These are phyloP conservation scores for Mustela nigripes DNA, from an alignment of 2,113 vertebrate genomes.

Conservation along the genomic window DNA sequence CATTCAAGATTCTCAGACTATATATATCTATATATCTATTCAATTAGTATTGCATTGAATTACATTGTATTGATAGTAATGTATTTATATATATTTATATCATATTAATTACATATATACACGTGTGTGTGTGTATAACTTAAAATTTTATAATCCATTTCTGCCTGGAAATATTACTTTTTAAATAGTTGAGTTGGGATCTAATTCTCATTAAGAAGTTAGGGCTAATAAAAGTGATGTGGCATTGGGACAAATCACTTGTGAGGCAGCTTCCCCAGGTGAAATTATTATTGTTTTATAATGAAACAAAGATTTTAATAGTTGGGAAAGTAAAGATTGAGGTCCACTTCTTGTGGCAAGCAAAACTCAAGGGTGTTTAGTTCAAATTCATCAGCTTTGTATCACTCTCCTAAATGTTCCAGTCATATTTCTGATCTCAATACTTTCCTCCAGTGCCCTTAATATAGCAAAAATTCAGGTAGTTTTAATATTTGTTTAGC, in stretches of 20 bases:
- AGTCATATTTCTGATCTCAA: neutral
- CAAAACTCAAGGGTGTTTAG: neutral
- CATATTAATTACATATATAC: too few species aligned
- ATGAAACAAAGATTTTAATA: neutral
- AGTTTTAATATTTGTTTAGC: neutral
- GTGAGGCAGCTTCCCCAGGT: neutral
- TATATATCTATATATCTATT: neutral
- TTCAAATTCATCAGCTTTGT: neutral
- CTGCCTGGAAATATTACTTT: neutral
- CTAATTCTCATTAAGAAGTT: neutral
- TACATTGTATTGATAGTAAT: too few species aligned
- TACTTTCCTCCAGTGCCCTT: neutral
- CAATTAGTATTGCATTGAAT: too few species aligned
- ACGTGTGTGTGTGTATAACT: neutral
- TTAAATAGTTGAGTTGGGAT: neutral
- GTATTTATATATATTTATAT: neutral
- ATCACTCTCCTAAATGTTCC: neutral
- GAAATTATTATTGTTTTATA: constrained; percentile 1
- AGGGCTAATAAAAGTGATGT: neutral
- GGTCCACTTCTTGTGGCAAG: neutral
- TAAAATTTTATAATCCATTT: neutral
- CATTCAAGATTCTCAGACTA: neutral
- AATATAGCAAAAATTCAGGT: neutral
- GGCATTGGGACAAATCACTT: neutral
- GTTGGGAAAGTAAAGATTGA: neutral